phyloP scores from a whole-genome alignment of 2,113 vertebrate species.

The Burhinus oedicnemus region DNA sequence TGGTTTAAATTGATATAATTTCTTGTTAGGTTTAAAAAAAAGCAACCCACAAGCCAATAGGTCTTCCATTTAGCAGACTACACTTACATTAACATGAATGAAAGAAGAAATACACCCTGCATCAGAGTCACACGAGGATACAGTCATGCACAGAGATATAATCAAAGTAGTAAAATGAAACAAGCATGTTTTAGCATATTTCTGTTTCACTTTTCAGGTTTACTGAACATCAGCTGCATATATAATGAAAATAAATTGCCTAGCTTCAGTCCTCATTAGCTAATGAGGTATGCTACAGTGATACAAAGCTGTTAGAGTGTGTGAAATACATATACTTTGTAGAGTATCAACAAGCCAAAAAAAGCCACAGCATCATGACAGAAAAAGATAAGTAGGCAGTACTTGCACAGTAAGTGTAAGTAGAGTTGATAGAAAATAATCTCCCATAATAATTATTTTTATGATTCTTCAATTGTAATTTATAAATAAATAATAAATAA shows the following conservation, averaged over 20 bases:
- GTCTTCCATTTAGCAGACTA: not conserved
- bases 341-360: not conserved
- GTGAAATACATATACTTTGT: not conserved
- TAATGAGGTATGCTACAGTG: not conserved
- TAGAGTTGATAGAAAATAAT: not conserved
- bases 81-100: not conserved
- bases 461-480: not conserved
- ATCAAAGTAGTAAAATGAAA: not conserved
- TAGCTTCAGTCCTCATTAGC: not conserved
- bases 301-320: not conserved
- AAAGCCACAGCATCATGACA: not conserved
- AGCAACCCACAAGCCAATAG: not conserved
- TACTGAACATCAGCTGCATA: not conserved
- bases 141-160: not conserved
- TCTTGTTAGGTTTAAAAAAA: not conserved
- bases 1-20: not conserved
- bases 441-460: not conserved
- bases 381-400: not conserved
- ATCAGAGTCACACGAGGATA: not conserved
- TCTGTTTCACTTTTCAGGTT: not conserved
- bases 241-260: not conserved
- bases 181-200: constrained; percentile 5
- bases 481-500: not conserved
- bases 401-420: not conserved
- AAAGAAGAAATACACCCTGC: not conserved